Evolutionary conservation across 2,888 invertebrate genomes (phyloP), one percentile per base, ranked within the genome.

Genomic region (Drosophila tripunctata): DNA sequence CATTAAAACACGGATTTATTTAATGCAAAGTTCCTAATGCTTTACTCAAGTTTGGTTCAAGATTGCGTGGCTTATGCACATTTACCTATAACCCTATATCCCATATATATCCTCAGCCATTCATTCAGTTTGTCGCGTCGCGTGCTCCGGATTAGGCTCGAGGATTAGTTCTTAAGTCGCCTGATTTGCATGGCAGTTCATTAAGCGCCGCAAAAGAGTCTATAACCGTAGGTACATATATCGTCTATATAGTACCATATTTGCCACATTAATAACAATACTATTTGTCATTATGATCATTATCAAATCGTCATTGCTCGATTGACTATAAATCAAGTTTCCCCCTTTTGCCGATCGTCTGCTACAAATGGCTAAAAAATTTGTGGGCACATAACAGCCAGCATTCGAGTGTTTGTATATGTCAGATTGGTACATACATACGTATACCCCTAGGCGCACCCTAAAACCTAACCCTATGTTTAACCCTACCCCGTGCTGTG

Each of bases 321-420:
- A 67, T 77, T 71, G 67, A 72, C 70, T 60, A 72, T 84, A 75
- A 84, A 84, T 86, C 76, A 80, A 63, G 43, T n/a, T 19, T 14
- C 17, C 66, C 54, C 70, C 48, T 55, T 48, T 38, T 4, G 7
- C 45, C 74, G 68, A 72, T 75, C 71, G 73, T 67, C 75, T 77
- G 77, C 75, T 75, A 78, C 87, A 84, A 87, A 84, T 87, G 47
- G 73, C 30, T 70, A 74, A 75, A 84, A 78, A 84, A 84, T 76
- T 86, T 81, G 87, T 79, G 85, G 82, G 87, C 82, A 87, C 65
- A 65, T 66, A 17, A 22, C 70, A 69, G 62, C 70, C 71, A 55
- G 67, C 57, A 19, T 50, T 24, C 27, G 24, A 36, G 35, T 21
- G n/a, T 12, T 6, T 12, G 14, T 15, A 19, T n/a, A 10, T 17